phyloP scores from a whole-genome alignment of 2,888 invertebrate genomes.

The Agrotis ipsilon region DNA sequence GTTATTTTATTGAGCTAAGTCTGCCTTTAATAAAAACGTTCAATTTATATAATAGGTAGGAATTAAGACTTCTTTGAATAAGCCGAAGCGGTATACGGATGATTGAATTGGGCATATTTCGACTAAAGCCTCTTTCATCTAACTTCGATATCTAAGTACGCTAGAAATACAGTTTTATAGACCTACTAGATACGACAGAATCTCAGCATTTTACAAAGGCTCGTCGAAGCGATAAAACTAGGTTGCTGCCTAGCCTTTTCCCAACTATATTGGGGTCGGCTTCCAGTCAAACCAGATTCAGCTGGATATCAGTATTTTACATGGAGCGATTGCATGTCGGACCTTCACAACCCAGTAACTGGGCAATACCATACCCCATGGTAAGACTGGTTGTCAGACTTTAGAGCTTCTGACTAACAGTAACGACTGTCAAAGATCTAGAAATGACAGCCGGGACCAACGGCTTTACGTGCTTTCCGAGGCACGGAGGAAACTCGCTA shows the following conservation, averaged over 20 bases:
- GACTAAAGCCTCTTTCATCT: not conserved
- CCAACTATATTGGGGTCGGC: too few species aligned
- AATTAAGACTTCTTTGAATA: not conserved
- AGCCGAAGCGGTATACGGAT: not conserved
- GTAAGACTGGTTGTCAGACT: too few species aligned
- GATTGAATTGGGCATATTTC: constrained; percentile 10
- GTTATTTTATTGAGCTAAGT: constrained; percentile 1
- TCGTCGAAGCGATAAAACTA: constrained; percentile 1
- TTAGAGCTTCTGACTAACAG: too few species aligned
- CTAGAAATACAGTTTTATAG: not conserved
- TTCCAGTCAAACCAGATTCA: too few species aligned
- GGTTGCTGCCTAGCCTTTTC: not conserved
- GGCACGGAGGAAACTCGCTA: too few species aligned
- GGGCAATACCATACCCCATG: too few species aligned
- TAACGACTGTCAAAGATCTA: too few species aligned
- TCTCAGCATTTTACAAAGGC: not conserved
- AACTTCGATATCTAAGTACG: not conserved
- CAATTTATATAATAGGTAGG: constrained; percentile 6
- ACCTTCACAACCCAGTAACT: too few species aligned
- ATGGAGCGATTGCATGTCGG: too few species aligned
- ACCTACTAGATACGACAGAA: not conserved
- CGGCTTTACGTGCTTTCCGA: too few species aligned
- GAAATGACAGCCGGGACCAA: too few species aligned
- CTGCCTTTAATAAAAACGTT: constrained; percentile 4
- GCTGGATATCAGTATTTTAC: too few species aligned